A percentile compares a stretch with the other conserved stretches of the same genome.
Conservation (phyloP, 2,797 vertebrate genomes). For the Tinamus major region DNA sequence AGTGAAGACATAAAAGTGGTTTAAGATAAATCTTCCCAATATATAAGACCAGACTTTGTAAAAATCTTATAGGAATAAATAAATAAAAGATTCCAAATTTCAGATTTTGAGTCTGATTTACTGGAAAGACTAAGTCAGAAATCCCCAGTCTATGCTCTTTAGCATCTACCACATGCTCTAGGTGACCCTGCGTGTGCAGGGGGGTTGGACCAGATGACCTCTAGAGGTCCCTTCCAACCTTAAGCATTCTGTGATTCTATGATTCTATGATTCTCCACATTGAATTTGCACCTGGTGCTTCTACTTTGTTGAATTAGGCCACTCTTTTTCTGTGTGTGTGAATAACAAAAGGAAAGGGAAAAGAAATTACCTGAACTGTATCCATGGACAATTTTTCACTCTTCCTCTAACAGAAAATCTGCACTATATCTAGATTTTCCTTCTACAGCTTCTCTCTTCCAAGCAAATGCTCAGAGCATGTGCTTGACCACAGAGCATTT, state of each 20-base stretch:
- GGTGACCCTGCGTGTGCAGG: too few relatives aligned
- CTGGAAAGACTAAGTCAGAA: neutral
- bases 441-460: neutral
- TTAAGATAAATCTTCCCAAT: neutral
- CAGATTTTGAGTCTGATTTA: neutral
- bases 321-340: neutral
- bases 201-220: too few relatives aligned
- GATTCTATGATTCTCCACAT: neutral
- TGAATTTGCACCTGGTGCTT: neutral
- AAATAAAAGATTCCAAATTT: neutral
- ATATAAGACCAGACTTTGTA: neutral
- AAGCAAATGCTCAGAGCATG: neutral
- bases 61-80: neutral
- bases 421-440: neutral
- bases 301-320: neutral
- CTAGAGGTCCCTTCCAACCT: too few relatives aligned
- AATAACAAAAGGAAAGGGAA: neutral
- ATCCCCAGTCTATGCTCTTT: rapidly evolving
- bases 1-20: neutral
- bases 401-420: neutral
- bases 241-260: too few relatives aligned
- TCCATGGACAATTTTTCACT: neutral
- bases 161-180: too few relatives aligned
- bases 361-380: neutral
- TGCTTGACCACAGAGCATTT: neutral